phyloP scores from a whole-genome alignment of 2,113 vertebrate species.

The Aviceda subcristata region DNA sequence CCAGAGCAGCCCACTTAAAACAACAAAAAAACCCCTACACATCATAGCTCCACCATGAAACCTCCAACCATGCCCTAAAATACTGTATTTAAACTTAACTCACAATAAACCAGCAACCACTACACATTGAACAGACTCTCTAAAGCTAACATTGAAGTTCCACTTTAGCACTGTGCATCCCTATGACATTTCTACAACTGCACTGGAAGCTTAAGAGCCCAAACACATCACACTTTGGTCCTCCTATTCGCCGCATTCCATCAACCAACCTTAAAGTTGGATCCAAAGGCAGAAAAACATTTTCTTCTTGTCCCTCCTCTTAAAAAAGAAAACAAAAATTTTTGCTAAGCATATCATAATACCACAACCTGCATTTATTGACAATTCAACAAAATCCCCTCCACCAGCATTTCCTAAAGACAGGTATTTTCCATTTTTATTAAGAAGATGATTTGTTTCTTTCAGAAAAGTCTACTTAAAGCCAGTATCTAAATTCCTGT shows the following conservation, averaged over 20 bases:
- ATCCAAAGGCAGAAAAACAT: not conserved
- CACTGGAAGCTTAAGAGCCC: not conserved
- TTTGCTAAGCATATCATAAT: not conserved
- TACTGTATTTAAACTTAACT: not conserved
- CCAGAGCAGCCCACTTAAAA: not conserved
- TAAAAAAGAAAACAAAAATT: not conserved
- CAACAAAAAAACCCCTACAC: not conserved
- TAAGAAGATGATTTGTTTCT: not conserved
- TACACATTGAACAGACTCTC: not conserved
- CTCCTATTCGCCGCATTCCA: not conserved
- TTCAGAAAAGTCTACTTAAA: not conserved
- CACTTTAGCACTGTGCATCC: not conserved
- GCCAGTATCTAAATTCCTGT: not conserved
- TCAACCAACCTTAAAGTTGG: not conserved
- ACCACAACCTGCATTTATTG: not conserved
- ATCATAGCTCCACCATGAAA: not conserved
- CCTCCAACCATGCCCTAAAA: not conserved
- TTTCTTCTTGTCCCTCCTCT: not conserved
- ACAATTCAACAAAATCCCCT: not conserved
- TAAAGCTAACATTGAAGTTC: not conserved
- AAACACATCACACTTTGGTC: accelerated
- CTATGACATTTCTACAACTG: not conserved
- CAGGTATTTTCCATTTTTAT: not conserved
- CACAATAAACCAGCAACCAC: not conserved
- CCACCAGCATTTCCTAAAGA: not conserved